A percentile compares a stretch with the other conserved stretches of the same genome.
phyloP scores from a whole-genome alignment of 2,888 invertebrate genomes.

The Pyrrhosoma nymphula region DNA sequence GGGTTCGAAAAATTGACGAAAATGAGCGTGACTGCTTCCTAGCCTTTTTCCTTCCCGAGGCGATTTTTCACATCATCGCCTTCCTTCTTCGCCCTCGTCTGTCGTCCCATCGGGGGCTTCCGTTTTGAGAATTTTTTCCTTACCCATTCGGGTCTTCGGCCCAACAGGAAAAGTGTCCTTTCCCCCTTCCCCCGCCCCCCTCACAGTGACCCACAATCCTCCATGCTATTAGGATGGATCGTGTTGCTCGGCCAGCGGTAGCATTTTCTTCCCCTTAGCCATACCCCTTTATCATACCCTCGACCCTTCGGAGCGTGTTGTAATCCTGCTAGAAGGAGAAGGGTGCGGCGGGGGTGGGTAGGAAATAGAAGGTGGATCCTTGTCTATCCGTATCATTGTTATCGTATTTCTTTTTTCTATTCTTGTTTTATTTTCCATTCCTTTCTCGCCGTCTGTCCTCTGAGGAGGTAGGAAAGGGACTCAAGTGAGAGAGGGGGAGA shows the following conservation, averaged over 20 bases:
- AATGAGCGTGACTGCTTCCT: not conserved
- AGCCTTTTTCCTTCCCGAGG: not conserved
- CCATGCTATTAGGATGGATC: not conserved
- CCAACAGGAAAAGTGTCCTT: not conserved
- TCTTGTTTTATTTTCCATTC: not conserved
- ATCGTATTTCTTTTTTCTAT: not conserved
- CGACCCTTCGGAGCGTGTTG: too few species aligned
- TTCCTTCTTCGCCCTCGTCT: not conserved
- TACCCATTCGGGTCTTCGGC: not conserved
- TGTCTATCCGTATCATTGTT: constrained; percentile 12
- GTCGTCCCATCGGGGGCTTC: not conserved
- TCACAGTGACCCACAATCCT: not conserved
- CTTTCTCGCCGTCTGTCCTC: not conserved
- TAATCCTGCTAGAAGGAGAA: too few species aligned
- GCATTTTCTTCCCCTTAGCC: not conserved
- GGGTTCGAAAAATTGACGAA: not conserved
- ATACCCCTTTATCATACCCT: too few species aligned
- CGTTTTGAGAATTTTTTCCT: not conserved
- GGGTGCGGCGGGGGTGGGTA: not conserved
- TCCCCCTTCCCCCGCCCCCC: not conserved
- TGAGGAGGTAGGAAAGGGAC: not conserved
- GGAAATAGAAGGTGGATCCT: not conserved
- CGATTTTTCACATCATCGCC: constrained; percentile 1
- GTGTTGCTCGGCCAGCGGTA: not conserved
- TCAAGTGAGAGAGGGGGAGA: not conserved